phyloP scores from a whole-genome alignment of 2,888 invertebrate species.

The Biston stratarius region DNA sequence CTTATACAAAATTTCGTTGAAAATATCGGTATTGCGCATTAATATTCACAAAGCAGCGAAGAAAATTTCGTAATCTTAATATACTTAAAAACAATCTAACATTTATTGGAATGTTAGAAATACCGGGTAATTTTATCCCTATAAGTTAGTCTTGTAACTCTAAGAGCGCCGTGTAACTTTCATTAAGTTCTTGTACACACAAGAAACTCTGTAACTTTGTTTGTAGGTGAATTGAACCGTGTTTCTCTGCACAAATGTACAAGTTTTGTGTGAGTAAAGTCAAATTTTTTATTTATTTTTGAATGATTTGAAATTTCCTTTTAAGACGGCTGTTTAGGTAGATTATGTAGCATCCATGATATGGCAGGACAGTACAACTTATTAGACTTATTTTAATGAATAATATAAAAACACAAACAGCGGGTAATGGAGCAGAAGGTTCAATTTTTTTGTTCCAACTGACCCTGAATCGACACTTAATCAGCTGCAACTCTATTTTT shows the following conservation, averaged over 20 bases:
- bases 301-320: background rate
- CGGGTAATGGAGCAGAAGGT: too few relatives aligned
- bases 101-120: constrained; percentile 6
- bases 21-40: background rate
- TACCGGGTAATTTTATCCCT: constrained; percentile 22
- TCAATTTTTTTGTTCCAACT: background rate
- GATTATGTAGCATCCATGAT: too few relatives aligned
- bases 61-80: background rate
- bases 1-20: background rate
- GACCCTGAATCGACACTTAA: background rate
- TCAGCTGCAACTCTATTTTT: background rate
- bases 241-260: constrained; percentile 13
- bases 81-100: constrained; percentile 3
- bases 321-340: background rate
- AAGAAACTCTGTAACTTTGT: constrained; percentile 23
- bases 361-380: background rate
- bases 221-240: constrained; percentile 23
- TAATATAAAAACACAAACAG: too few relatives aligned
- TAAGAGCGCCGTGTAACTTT: constrained; percentile 21
- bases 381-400: too few relatives aligned
- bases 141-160: constrained; percentile 23
- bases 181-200: constrained; percentile 26
- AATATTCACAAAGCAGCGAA: background rate
- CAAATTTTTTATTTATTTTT: background rate
- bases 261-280: constrained; percentile 18